Base-by-base conservation (phyloP, 2,797 vertebrate genomes). In the Channa striata region DNA sequence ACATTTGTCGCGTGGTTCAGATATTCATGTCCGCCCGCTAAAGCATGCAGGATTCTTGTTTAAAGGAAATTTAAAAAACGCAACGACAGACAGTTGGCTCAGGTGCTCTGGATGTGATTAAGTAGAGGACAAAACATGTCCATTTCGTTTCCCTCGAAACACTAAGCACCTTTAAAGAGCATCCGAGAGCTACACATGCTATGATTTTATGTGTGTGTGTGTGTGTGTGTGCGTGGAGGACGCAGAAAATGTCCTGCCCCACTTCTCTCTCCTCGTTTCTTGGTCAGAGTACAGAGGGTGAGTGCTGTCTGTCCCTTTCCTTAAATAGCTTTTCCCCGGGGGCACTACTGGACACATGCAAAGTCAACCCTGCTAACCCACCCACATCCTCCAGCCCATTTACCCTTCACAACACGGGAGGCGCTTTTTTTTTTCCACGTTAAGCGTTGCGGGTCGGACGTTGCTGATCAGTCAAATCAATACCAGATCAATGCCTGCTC, bases 241-340 rank as follows among this genome's bases (percentile, higher is more conserved):
- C 83, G 61, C 58, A 36, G 82, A 43, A 82, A 76, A 76, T 67
- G 88, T 85, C 80, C 90, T 93, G 90, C 76, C 89, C 92, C 89
- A 92, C 85, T 92, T 93, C 76, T 82, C 69, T 74, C 81, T 73
- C 79, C 84, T 89, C 66, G 9, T 88, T 74, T 86, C 88, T 89
- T 80, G 37, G 80, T 64, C 64, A 74, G 77, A 79, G 70, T 56
- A 77, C 67, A 63, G 75, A 74, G 74, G 72, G 69, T 88, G 79
- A 77, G 64, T 84, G 78, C 84, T 76, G 83, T 82, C 85, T 57
- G 58, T 86, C 80, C 82, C 78, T 75, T 74, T 66, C 93, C 91
- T 93, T 91, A 94, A 94, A 93, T 94, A 94, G 93, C 87, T 72
- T 8, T 60, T 87, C 90, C 87, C 90, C n/a, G 36, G 46, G 87